Conservation (phyloP, 2,888 invertebrate genomes). For the Ophion costatus region DNA sequence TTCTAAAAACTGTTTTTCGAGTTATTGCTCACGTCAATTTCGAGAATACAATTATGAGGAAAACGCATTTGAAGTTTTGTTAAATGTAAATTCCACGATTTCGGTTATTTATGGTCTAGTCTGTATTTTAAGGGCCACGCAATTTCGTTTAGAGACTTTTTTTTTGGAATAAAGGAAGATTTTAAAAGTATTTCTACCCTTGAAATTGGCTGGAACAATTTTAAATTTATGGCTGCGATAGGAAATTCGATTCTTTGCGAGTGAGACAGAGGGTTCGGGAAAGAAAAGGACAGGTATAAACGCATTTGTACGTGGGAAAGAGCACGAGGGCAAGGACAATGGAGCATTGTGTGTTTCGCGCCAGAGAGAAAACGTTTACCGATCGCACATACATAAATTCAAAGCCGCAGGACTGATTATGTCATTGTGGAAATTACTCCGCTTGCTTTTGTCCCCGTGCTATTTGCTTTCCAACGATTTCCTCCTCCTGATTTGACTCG, state of each 20-base stretch:
- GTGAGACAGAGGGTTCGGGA: slow-evolving; percentile 19
- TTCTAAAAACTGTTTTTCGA: too few relatives aligned
- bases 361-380: slow-evolving; percentile 58
- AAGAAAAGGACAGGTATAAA: slow-evolving; percentile 15
- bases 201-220: slow-evolving; percentile 49
- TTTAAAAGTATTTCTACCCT: neutral
- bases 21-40: too few relatives aligned
- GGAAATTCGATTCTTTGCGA: slow-evolving; percentile 30
- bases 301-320: slow-evolving; percentile 42
- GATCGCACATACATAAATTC: slow-evolving; percentile 59
- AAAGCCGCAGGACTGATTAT: slow-evolving; percentile 60
- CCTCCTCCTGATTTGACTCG: slow-evolving; percentile 9
- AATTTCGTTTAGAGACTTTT: neutral
- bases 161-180: neutral
- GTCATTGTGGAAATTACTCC: slow-evolving; percentile 57
- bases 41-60: too few relatives aligned
- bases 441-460: slow-evolving; percentile 19
- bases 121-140: too few relatives aligned
- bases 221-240: slow-evolving; percentile 41
- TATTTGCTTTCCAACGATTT: slow-evolving; percentile 5
- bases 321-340: slow-evolving; percentile 60
- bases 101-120: too few relatives aligned
- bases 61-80: too few relatives aligned
- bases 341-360: slow-evolving; percentile 55
- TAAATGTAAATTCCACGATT: too few relatives aligned